Evolutionary conservation across 2,113 vertebrate genomes (phyloP), one percentile per base, ranked within the genome.

Genomic region (Thunnus maccoyii): DNA sequence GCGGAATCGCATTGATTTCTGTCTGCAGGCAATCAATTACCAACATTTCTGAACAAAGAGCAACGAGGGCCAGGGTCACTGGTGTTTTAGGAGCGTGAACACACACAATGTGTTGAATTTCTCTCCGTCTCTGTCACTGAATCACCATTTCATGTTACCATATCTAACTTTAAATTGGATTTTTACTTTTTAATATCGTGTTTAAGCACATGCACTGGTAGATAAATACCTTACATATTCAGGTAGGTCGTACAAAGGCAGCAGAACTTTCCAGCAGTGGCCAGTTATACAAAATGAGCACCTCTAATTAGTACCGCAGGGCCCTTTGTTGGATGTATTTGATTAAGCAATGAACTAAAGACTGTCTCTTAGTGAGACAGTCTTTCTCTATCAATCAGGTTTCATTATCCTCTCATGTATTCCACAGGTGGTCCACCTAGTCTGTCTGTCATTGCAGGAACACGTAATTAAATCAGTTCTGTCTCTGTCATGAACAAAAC

Each of bases 11-110:
- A 72, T 84, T 44, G 82, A 88, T 84, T 89, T 82, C 30, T 82
- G 77, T 90, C 80, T 87, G 71, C 80, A 72, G 80, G 78, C 85
- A 12, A 73, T 85, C 78, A 70, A 66, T 80, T 91, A 82, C 47
- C 48, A 47, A 62, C 13, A 64, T 73, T 15, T 78, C 20, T 61
- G 25, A 84, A 80, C 68, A 63, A 50, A 61, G 32, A 22, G 48
- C 55, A 72, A 32, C 76, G 61, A 58, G 25, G 25, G 22, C 18
- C 17, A 14, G 66, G 83, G 85, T 78, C 76, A 78, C 0, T 25
- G 36, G 13, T 25, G 57, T 62, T 65, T 83, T 15, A 60, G 27
- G 48, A 68, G 47, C 60, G 1, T 60, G 61, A 41, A 41, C 36
- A 41, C 58, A 54, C 57, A 32, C 50, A 30, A 65, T 27, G 15